A percentile compares a stretch with the other conserved stretches of the same genome.
Conservation (phyloP, 2,888 invertebrate genomes). For the Cheilosia vulpina region DNA sequence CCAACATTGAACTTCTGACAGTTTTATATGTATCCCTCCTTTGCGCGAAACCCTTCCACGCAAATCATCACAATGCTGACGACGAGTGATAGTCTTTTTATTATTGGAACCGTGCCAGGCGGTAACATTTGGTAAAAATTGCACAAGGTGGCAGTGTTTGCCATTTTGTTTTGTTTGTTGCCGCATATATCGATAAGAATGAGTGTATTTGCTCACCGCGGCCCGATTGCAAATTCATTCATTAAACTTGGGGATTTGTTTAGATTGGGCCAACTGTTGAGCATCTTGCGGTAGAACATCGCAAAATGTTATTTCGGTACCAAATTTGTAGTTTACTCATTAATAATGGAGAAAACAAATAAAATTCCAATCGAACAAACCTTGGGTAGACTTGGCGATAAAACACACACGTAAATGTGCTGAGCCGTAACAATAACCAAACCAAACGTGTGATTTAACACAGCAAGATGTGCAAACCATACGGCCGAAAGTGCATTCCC, state of each 20-base stretch:
- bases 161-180: slow-evolving; percentile 4
- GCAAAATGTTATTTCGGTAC: background rate
- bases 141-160: slow-evolving; percentile 10
- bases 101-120: slow-evolving; percentile 22
- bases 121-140: slow-evolving; percentile 23
- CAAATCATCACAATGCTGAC: slow-evolving; percentile 6
- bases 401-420: background rate
- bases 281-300: slow-evolving; percentile 6
- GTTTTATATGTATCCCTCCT: background rate
- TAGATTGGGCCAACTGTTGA: slow-evolving; percentile 19
- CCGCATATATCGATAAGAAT: background rate
- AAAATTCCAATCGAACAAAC: slow-evolving; percentile 5
- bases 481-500: background rate
- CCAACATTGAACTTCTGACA: slow-evolving; percentile 46
- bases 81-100: background rate
- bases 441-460: slow-evolving; percentile 16
- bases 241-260: slow-evolving; percentile 30
- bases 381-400: background rate
- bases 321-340: slow-evolving; percentile 16
- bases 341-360: slow-evolving; percentile 18
- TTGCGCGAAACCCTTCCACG: background rate
- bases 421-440: slow-evolving; percentile 17
- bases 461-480: slow-evolving; percentile 3
- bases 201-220: slow-evolving; percentile 3
- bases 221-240: slow-evolving; percentile 20